phyloP scores from a whole-genome alignment of 2,113 vertebrate species.

The Paracanthobrama guichenoti region DNA sequence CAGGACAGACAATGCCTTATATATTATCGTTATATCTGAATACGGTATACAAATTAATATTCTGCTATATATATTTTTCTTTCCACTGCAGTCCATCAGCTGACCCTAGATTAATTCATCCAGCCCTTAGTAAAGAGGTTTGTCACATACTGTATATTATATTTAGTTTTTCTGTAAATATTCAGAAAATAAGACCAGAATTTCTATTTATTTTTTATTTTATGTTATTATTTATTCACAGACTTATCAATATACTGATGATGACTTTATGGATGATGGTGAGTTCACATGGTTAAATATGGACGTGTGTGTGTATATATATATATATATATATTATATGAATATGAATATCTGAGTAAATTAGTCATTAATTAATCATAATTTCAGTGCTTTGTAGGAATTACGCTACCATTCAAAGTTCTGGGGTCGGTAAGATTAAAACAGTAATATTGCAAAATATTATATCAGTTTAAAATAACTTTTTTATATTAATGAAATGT shows the following conservation, averaged over 20 bases:
- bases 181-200: background rate
- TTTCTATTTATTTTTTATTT: background rate
- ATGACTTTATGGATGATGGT: constrained; percentile 41
- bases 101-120: constrained; percentile 47
- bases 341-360: background rate
- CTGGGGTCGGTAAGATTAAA: background rate
- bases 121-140: constrained; percentile 53
- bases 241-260: constrained; percentile 35
- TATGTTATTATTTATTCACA: constrained; percentile 17
- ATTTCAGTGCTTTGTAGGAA: background rate
- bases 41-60: background rate
- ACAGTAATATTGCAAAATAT: background rate
- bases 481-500: background rate
- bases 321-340: background rate
- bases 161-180: background rate
- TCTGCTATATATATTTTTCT: background rate
- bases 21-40: background rate
- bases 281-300: constrained; percentile 17
- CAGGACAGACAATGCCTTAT: background rate
- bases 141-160: background rate
- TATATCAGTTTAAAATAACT: background rate
- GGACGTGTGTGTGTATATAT: background rate
- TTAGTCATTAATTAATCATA: background rate
- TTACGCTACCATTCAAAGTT: background rate
- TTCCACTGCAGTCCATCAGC: constrained; percentile 26